Evolutionary conservation across 2,113 vertebrate genomes (phyloP).

Genomic region (Rissa tridactyla): DNA sequence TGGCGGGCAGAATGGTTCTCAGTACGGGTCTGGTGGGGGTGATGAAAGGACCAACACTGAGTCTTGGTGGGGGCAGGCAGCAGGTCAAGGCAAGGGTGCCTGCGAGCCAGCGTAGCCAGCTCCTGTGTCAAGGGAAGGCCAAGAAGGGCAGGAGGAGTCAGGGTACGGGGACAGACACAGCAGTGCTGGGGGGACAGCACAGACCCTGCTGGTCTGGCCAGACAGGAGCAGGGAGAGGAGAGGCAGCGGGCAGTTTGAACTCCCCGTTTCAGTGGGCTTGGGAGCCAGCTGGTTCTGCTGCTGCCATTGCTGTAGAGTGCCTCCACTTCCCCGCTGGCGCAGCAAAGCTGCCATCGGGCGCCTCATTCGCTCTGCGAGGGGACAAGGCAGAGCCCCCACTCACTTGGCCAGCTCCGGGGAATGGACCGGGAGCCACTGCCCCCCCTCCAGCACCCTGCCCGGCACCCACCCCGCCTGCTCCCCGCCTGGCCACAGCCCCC

Average conservation of each 20-base stretch:
- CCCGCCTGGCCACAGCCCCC: neutral
- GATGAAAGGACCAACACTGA: neutral
- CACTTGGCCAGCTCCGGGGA: neutral
- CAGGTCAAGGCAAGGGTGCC: neutral
- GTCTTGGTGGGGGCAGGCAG: neutral
- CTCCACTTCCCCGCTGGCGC: neutral
- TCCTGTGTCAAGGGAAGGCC: neutral
- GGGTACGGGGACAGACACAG: neutral
- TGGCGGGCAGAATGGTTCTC: neutral
- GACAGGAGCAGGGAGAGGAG: neutral
- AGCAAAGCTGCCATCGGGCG: too few relatives aligned
- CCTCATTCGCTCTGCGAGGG: neutral
- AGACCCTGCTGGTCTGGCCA: too few relatives aligned
- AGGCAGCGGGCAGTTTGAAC: neutral
- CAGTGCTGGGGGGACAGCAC: neutral
- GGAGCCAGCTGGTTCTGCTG: neutral
- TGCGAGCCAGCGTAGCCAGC: accelerated
- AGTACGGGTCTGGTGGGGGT: too few relatives aligned
- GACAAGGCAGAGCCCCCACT: neutral
- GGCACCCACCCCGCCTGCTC: too few relatives aligned
- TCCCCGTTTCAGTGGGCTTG: neutral
- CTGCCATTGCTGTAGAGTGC: accelerated
- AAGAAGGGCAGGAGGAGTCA: neutral
- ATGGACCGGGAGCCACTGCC: too few relatives aligned
- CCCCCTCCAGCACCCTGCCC: neutral